These are phyloP conservation scores for Acromyrmex heyeri DNA, from an alignment of 1,140 invertebrate species.

Conservation along the genomic window DNA sequence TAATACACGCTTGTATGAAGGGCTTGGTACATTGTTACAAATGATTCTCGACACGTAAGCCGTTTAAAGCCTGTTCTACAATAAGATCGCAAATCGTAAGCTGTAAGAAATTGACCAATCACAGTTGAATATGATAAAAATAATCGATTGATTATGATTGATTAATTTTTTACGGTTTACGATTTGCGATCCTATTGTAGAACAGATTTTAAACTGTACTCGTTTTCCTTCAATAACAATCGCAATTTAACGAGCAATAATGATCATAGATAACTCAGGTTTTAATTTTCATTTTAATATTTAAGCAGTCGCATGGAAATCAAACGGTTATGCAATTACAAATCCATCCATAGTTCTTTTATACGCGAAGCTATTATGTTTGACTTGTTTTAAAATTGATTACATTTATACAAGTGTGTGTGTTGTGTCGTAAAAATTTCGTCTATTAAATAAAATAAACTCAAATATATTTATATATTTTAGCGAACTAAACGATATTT, in stretches of 20 bases:
- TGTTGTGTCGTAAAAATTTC: not conserved
- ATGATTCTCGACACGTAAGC: slow-evolving; percentile 23
- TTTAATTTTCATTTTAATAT: slow-evolving; percentile 2
- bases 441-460: not conserved
- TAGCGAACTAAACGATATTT: not conserved
- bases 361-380: not conserved
- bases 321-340: not conserved
- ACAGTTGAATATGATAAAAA: too few relatives aligned
- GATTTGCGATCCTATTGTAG: too few relatives aligned
- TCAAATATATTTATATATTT: not conserved
- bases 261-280: not conserved
- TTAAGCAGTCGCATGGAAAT: slow-evolving; percentile 12
- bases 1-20: slow-evolving; percentile 50
- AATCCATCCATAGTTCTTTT: not conserved
- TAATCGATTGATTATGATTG: too few relatives aligned
- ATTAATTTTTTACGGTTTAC: too few relatives aligned
- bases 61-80: not conserved
- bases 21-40: slow-evolving; percentile 48
- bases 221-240: slow-evolving; percentile 21
- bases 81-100: too few relatives aligned
- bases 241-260: slow-evolving; percentile 50
- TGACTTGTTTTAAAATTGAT: not conserved
- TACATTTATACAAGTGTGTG: not conserved
- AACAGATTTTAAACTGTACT: not conserved
- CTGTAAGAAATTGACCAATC: too few relatives aligned